Percentiles rank a stretch among this genome's conserved stretches.
Conservation (phyloP, 2,113 vertebrate species). For the Phylloscopus whistleri region DNA sequence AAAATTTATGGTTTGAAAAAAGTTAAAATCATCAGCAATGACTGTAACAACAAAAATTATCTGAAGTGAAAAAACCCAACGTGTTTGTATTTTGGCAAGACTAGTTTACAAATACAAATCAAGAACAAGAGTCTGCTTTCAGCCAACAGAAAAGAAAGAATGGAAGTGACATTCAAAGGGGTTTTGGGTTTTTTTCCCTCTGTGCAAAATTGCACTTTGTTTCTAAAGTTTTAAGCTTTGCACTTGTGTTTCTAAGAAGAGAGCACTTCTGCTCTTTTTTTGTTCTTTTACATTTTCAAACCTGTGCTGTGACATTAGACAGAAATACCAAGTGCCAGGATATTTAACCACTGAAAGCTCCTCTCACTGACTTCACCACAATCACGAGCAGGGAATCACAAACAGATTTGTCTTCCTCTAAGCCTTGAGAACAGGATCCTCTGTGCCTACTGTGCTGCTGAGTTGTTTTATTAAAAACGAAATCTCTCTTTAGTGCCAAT, state of each 20-base stretch:
- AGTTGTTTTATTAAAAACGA: slow-evolving; percentile 56
- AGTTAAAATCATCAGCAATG: slow-evolving; percentile 22
- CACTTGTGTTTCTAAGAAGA: slow-evolving; percentile 15
- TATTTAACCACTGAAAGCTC: slow-evolving; percentile 18
- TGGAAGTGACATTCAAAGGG: slow-evolving; percentile 65
- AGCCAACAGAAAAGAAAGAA: slow-evolving; percentile 52
- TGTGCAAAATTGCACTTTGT: slow-evolving; percentile 58
- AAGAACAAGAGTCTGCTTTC: slow-evolving; percentile 57
- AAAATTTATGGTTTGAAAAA: slow-evolving; percentile 53
- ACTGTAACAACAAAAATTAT: slow-evolving; percentile 47
- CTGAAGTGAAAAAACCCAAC: slow-evolving; percentile 35
- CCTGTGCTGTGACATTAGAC: slow-evolving; percentile 50
- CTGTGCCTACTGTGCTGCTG: slow-evolving; percentile 67
- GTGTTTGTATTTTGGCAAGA: slow-evolving; percentile 66
- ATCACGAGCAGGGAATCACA: slow-evolving; percentile 31
- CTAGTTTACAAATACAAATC: slow-evolving; percentile 59
- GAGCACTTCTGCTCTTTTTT: background rate
- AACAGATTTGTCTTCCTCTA: background rate
- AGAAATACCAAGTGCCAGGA: slow-evolving; percentile 33
- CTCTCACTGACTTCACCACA: slow-evolving; percentile 41
- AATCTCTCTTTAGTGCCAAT: background rate
- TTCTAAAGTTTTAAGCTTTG: slow-evolving; percentile 15
- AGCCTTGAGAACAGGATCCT: background rate
- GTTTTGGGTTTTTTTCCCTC: background rate
- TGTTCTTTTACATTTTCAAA: slow-evolving; percentile 38